A percentile compares a stretch with the other conserved stretches of the same genome.
Conservation (phyloP, 2,888 invertebrate genomes). For the Oeneis ivallda region DNA sequence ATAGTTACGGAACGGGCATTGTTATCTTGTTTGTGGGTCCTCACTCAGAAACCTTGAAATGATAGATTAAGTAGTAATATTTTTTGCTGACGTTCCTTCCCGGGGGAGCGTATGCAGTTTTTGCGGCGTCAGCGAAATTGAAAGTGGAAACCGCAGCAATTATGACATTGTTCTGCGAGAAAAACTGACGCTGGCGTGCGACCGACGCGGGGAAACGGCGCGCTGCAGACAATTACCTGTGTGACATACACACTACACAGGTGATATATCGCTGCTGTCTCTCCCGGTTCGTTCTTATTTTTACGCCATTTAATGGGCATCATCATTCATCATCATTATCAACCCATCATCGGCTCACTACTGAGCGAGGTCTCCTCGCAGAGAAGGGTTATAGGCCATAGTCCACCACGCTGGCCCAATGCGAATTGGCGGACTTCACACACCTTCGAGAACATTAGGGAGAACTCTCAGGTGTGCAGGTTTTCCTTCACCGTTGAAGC, state of each 20-base stretch:
- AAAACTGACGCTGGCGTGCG: conserved; percentile 52
- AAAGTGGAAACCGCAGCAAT: conserved; percentile 75
- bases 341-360: no score
- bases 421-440: no score
- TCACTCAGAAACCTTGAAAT: no score
- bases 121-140: conserved; percentile 69
- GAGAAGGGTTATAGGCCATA: no score
- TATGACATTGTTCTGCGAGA: conserved; percentile 72
- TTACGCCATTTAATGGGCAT: background rate
- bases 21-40: no score
- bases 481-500: no score
- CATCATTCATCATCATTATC: no score
- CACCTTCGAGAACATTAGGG: no score
- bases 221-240: background rate
- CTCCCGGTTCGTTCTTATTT: background rate
- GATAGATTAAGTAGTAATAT: background rate
- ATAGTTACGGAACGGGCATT: no score
- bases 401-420: no score
- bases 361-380: no score
- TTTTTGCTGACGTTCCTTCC: conserved; percentile 36
- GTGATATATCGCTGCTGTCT: background rate
- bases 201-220: conserved; percentile 27
- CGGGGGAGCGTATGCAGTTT: conserved; percentile 50
- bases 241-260: background rate
- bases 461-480: no score